Conservation (phyloP, 2,888 invertebrate genomes). For the Heteromyza rotundicornis region DNA sequence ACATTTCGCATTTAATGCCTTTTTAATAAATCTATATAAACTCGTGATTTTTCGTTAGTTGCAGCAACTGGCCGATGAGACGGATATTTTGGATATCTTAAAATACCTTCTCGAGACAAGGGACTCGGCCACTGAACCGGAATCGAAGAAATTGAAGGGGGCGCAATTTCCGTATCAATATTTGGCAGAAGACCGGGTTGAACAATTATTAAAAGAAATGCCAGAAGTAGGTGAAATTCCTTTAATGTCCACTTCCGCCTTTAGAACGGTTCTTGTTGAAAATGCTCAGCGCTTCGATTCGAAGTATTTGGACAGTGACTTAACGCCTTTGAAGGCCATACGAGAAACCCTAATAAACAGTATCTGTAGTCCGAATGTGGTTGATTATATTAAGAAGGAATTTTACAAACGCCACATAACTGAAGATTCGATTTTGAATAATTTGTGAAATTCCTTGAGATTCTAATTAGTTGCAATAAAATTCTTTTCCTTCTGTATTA, state of each 20-base stretch:
- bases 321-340: conserved; percentile 21
- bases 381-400: conserved; percentile 66
- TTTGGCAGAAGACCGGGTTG: conserved; percentile 57
- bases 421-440: too few species aligned
- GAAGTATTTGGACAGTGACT: too few species aligned
- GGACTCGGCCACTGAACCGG: too few species aligned
- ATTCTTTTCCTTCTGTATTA: not conserved
- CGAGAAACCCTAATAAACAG: conserved; percentile 67
- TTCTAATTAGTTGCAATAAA: too few species aligned
- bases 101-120: conserved; percentile 24
- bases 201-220: conserved; percentile 9
- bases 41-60: conserved; percentile 23
- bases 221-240: conserved; percentile 26
- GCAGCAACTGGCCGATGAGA: conserved; percentile 31
- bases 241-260: conserved; percentile 35
- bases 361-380: conserved; percentile 69
- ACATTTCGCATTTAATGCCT: conserved; percentile 14
- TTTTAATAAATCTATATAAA: too few species aligned
- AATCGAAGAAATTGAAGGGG: conserved; percentile 51
- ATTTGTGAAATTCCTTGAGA: too few species aligned
- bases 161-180: conserved; percentile 60
- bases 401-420: conserved; percentile 51
- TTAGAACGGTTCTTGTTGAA: conserved; percentile 27
- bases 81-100: conserved; percentile 36
- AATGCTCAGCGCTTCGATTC: conserved; percentile 35